These are phyloP conservation scores for Invenusta paracnida DNA, from an alignment of 2,888 invertebrate genomes.

Conservation along the genomic window DNA sequence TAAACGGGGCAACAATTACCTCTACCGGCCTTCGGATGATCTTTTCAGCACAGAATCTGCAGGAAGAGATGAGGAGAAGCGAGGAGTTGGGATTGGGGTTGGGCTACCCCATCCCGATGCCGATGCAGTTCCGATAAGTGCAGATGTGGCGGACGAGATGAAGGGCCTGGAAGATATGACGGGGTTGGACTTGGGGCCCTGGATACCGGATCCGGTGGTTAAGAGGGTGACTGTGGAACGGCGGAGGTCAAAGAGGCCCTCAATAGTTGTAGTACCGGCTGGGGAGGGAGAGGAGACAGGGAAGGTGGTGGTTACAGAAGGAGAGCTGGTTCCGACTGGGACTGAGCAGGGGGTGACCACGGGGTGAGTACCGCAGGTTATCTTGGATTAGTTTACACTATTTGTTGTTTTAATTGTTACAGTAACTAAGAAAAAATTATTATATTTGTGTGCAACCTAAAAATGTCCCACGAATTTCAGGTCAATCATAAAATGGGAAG, in stretches of 20 bases:
- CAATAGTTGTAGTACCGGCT: not conserved
- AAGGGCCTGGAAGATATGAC: not conserved
- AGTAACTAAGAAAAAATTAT: too few relatives aligned
- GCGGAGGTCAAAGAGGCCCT: not conserved
- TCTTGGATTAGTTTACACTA: too few relatives aligned
- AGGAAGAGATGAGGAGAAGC: too few relatives aligned
- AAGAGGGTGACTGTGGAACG: not conserved
- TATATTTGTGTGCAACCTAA: too few relatives aligned
- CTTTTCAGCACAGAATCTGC: not conserved
- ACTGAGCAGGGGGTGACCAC: too few relatives aligned
- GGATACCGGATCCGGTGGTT: too few relatives aligned
- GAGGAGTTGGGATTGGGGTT: not conserved
- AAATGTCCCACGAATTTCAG: too few relatives aligned
- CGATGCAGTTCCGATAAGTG: not conserved
- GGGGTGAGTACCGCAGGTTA: too few relatives aligned
- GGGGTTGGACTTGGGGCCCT: not conserved
- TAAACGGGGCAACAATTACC: not conserved
- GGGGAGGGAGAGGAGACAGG: not conserved
- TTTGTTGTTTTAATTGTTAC: too few relatives aligned
- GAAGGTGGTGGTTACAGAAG: too few relatives aligned
- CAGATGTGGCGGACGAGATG: not conserved
- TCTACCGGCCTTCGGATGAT: not conserved
- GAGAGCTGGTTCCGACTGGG: too few relatives aligned
- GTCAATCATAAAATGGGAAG: too few relatives aligned
- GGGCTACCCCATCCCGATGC: not conserved